These are phyloP conservation scores for Drosophila sordidapex DNA, from an alignment of 2,888 invertebrate species.

Conservation along the genomic window DNA sequence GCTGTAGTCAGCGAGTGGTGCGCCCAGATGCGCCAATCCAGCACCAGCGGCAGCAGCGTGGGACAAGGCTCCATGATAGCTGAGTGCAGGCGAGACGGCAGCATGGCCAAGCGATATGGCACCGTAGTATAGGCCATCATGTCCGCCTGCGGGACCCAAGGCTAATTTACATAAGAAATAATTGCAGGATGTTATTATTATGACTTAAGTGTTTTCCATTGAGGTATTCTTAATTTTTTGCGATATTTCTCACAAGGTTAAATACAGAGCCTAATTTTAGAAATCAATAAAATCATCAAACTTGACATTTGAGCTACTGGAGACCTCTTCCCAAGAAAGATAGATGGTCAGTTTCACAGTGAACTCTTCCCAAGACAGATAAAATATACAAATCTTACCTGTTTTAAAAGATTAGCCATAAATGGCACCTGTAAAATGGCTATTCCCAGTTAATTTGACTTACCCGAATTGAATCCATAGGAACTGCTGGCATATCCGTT, in stretches of 20 bases:
- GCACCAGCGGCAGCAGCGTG: slow-evolving; percentile 52
- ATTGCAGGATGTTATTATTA: neutral
- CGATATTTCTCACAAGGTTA: too few relatives aligned
- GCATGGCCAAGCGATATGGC: slow-evolving; percentile 77
- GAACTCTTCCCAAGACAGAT: too few relatives aligned
- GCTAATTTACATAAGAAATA: slow-evolving; percentile 44
- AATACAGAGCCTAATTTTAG: too few relatives aligned
- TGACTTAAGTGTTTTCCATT: neutral
- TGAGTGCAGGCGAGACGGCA: slow-evolving; percentile 75
- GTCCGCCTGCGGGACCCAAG: slow-evolving; percentile 33
- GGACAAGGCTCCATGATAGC: slow-evolving; percentile 73
- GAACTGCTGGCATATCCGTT: slow-evolving; percentile 50
- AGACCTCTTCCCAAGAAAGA: too few relatives aligned
- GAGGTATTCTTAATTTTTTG: neutral
- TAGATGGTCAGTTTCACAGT: too few relatives aligned
- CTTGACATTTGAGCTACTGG: too few relatives aligned
- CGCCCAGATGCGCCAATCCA: slow-evolving; percentile 40
- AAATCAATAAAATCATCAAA: too few relatives aligned
- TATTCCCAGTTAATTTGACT: slow-evolving; percentile 17
- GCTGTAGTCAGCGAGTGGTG: slow-evolving; percentile 66
- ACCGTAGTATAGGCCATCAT: slow-evolving; percentile 71
- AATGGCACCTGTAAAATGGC: neutral
- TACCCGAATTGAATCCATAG: slow-evolving; percentile 59
- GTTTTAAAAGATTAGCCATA: neutral
- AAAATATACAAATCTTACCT: neutral